phyloP scores from a whole-genome alignment of 2,113 vertebrate species.

The Lamprotornis superbus region DNA sequence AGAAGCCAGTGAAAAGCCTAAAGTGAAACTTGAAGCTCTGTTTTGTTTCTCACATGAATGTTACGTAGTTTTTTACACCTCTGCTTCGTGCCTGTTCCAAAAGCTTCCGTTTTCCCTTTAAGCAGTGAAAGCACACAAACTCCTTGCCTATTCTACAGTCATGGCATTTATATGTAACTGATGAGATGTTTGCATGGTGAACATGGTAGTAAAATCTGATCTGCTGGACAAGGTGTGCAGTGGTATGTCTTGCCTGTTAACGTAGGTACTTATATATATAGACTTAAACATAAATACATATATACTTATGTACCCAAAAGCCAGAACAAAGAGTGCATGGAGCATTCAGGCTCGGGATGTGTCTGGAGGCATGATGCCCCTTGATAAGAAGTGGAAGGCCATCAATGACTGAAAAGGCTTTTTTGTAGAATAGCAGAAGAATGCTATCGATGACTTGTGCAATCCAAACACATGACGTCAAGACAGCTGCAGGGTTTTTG shows the following conservation, averaged over 20 bases:
- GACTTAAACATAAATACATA: no score
- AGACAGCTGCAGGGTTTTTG: constrained; percentile 22
- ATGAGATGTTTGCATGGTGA: not conserved
- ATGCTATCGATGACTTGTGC: constrained; percentile 6
- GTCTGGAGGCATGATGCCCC: not conserved
- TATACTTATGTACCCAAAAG: not conserved
- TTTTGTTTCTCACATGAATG: not conserved
- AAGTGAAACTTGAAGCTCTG: not conserved
- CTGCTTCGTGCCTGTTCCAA: not conserved
- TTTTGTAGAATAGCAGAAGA: not conserved
- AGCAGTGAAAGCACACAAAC: not conserved
- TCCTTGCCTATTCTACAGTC: not conserved
- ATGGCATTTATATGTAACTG: not conserved
- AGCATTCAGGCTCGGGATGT: rapidly evolving
- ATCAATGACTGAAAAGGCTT: not conserved
- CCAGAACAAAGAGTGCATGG: not conserved
- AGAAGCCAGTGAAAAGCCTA: not conserved
- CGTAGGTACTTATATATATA: rapidly evolving
- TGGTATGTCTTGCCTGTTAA: not conserved
- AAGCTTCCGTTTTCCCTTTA: not conserved
- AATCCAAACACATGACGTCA: not conserved
- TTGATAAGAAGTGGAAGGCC: not conserved
- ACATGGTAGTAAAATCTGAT: not conserved
- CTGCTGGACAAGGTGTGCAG: not conserved
- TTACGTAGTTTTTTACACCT: not conserved